Conservation (phyloP, 2,888 invertebrate species). For the Geotrupes spiniger region DNA sequence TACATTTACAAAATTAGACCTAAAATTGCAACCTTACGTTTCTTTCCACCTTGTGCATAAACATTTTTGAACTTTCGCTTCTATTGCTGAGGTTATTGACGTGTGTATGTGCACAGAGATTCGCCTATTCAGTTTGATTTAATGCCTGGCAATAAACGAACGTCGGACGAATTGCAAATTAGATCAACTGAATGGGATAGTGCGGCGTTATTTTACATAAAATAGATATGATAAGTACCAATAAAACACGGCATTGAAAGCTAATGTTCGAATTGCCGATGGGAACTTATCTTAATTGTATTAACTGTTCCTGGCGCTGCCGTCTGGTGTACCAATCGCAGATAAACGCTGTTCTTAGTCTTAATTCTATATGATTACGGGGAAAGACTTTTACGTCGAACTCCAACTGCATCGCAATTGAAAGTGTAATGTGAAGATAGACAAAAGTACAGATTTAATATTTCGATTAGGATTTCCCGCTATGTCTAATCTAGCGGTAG, state of each 20-base stretch:
- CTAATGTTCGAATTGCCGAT: neutral
- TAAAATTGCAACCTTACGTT: too few species aligned
- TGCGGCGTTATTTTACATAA: too few species aligned
- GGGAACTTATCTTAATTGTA: conserved; percentile 5
- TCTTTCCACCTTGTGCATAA: too few species aligned
- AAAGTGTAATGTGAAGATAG: conserved; percentile 20
- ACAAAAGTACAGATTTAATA: conserved; percentile 13
- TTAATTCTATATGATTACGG: neutral
- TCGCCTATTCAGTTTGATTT: too few species aligned
- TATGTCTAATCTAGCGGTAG: conserved; percentile 14
- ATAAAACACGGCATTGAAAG: neutral
- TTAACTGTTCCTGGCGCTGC: neutral
- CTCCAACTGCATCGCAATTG: conserved; percentile 18
- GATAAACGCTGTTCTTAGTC: neutral
- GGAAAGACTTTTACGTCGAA: neutral
- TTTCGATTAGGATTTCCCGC: conserved; percentile 16
- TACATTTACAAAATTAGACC: too few species aligned
- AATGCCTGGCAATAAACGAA: too few species aligned
- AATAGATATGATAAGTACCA: neutral
- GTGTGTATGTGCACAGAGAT: too few species aligned
- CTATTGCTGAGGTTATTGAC: too few species aligned
- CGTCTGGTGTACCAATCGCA: neutral
- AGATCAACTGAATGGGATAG: too few species aligned
- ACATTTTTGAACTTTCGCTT: too few species aligned
- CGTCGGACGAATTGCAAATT: too few species aligned